Evolutionary conservation across 2,888 invertebrate species (phyloP).

Genomic region (Zonitis immaculata): DNA sequence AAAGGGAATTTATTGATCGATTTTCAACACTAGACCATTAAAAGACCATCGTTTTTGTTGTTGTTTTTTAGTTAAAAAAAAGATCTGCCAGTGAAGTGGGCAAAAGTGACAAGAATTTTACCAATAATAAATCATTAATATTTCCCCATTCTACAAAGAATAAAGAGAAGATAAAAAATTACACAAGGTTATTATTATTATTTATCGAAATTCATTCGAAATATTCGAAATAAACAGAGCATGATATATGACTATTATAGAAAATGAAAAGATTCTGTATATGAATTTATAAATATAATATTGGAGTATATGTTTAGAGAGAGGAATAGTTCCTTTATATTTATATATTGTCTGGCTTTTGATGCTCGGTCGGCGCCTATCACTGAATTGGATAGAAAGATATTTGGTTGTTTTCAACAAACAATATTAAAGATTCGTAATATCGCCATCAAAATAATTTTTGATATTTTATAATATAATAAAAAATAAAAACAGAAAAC

Average conservation of each 20-base stretch:
- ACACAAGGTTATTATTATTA: too few relatives aligned
- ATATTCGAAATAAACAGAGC: slow-evolving; percentile 32
- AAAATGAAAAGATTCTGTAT: slow-evolving; percentile 28
- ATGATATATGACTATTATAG: slow-evolving; percentile 34
- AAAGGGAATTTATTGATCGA: too few relatives aligned
- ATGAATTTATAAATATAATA: neutral
- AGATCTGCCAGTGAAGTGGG: neutral
- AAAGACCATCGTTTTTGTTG: too few relatives aligned
- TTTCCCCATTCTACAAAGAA: too few relatives aligned
- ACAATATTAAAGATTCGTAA: slow-evolving; percentile 31
- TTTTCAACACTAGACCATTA: too few relatives aligned
- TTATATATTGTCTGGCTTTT: slow-evolving; percentile 33
- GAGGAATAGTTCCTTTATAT: slow-evolving; percentile 15
- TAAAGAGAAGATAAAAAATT: too few relatives aligned
- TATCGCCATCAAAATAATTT: slow-evolving; percentile 35
- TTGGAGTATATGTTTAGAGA: neutral
- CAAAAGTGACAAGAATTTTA: neutral
- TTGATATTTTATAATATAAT: slow-evolving; percentile 28
- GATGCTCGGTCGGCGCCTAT: slow-evolving; percentile 30
- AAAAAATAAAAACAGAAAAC: too few relatives aligned
- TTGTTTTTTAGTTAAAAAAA: too few relatives aligned
- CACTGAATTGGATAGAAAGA: slow-evolving; percentile 24
- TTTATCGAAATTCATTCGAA: slow-evolving; percentile 42
- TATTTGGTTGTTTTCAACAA: slow-evolving; percentile 9
- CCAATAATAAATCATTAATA: neutral